Conservation (phyloP, 2,113 vertebrate genomes). For the Leptosomus discolor region DNA sequence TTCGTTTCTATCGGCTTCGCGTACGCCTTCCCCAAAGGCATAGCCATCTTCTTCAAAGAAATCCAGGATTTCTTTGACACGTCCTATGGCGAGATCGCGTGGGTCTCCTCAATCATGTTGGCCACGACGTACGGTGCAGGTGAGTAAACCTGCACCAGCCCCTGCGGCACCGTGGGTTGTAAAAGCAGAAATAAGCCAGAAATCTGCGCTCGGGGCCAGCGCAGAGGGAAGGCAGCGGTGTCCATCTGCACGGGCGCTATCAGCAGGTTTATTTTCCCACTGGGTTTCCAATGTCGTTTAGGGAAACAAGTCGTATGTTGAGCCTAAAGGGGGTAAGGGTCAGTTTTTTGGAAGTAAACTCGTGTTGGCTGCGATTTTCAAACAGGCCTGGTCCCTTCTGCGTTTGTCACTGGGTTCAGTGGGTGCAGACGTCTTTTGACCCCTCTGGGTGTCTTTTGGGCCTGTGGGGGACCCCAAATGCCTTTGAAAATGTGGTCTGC, state of each 20-base stretch:
- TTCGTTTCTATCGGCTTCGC: slow-evolving; percentile 83
- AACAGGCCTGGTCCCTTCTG: rapidly evolving
- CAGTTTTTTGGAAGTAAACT: neutral
- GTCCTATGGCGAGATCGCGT: slow-evolving; percentile 78
- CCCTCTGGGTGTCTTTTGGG: neutral
- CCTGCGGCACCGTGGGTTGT: rapidly evolving
- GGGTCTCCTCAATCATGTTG: slow-evolving; percentile 81
- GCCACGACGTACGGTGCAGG: slow-evolving; percentile 79
- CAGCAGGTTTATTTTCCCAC: neutral
- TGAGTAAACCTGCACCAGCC: slow-evolving; percentile 58
- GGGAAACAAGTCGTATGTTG: neutral
- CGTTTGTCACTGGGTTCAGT: neutral
- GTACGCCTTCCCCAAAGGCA: slow-evolving; percentile 80
- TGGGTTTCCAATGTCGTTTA: rapidly evolving
- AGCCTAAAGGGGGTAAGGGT: neutral
- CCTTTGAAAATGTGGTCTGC: neutral
- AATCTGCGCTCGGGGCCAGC: rapidly evolving
- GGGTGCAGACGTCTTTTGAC: neutral
- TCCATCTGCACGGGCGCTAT: rapidly evolving
- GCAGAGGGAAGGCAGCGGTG: neutral
- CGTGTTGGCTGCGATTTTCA: neutral
- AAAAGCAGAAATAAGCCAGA: neutral
- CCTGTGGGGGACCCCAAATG: neutral
- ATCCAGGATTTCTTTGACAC: slow-evolving; percentile 81
- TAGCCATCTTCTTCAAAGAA: slow-evolving; percentile 83